Evolutionary conservation across 1,140 invertebrate genomes (phyloP), one percentile per base, ranked within the genome.

Genomic region (Drosophila cardini): DNA sequence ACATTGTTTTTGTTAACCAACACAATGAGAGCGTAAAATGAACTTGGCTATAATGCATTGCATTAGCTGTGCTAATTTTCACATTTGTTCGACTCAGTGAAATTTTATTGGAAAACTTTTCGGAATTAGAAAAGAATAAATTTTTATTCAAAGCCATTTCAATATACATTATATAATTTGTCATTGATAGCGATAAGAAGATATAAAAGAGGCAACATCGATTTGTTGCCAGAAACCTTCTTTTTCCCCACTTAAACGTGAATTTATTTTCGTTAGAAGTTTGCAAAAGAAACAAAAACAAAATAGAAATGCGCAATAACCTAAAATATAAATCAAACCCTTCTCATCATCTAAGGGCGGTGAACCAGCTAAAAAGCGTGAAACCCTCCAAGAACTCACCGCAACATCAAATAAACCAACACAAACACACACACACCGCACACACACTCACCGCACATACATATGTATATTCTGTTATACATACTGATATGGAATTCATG

Each of bases 231-330:
- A 42, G 13, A 48, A n/a, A 26, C 21, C 10, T 11, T 10, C 9
- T 8, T 11, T 13, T 21, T 26, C 11, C n/a, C 48, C 10, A 46
- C 55, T 43, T 72, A 43, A 58, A 58, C 16, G 55, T 30, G 38
- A 38, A 70, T 72, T 63, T 43, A 58, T 56, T 43, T 62, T 57
- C 15, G 40, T n/a, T 53, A 43, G 42, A 18, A 21, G 30, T 65
- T 72, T 76, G 42, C 15, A 43, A 13, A 45, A 45, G 15, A 45
- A 45, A 58, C 8, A 21, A 45, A 15, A 62, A 48, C 40, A 53
- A 64, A 61, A 62, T 62, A 62, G 52, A 60, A 79, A 72, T 76
- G 71, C 78, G 70, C 78, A 78, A 77, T 80, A 80, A 67, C 48
- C 64, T 64, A 70, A 70, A 78, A 78, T 72, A 77, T 70, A 69